Evolutionary conservation across 2,888 invertebrate species (phyloP).

Genomic region (Lithophane socia): DNA sequence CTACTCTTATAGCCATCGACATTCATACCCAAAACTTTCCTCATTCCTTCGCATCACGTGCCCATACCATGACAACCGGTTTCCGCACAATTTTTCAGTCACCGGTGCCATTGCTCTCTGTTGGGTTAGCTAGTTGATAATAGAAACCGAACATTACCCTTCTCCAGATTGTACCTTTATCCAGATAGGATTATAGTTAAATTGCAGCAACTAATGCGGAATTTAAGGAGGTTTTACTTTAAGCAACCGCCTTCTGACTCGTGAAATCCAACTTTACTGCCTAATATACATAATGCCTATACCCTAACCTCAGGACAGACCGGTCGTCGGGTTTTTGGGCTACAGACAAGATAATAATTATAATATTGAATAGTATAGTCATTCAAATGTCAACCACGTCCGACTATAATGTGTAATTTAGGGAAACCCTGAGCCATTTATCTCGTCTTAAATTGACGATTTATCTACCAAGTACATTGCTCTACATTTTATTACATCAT

Average conservation of each 20-base stretch:
- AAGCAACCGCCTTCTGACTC: not conserved
- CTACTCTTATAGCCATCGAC: no score
- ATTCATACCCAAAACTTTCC: no score
- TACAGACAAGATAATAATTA: not conserved
- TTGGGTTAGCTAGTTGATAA: no score
- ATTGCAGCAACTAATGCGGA: not conserved
- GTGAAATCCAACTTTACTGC: not conserved
- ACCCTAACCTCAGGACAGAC: no score
- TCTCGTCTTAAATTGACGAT: not conserved
- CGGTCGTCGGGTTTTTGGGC: not conserved
- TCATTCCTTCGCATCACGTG: no score
- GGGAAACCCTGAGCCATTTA: not conserved
- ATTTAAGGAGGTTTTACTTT: not conserved
- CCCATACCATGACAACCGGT: no score
- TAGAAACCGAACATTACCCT: not conserved
- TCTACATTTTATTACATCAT: not conserved
- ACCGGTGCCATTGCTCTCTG: no score
- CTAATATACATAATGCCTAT: slow-evolving; percentile 1
- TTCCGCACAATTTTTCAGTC: no score
- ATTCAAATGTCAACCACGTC: slow-evolving; percentile 5
- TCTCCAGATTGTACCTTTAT: no score
- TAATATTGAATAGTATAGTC: not conserved
- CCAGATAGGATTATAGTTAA: not conserved
- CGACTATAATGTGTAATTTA: not conserved
- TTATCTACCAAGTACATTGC: not conserved